Conservation (phyloP, 2,113 vertebrate species). For the Sander vitreus region DNA sequence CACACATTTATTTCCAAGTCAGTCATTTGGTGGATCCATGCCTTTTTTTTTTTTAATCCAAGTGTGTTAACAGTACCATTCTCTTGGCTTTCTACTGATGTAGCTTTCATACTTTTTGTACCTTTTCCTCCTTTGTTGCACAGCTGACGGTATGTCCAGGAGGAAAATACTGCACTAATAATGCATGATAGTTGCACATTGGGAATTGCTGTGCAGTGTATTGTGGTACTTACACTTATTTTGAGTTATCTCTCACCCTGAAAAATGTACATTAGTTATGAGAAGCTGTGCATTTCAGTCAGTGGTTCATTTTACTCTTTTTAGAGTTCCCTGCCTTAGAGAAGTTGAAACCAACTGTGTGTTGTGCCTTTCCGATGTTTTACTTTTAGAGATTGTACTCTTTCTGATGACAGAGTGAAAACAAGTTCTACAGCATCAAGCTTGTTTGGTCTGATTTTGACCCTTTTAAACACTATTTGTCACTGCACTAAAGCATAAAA, state of each 20-base stretch:
- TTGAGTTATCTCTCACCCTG: not conserved
- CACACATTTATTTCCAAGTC: not conserved
- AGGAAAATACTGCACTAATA: slow-evolving; percentile 6
- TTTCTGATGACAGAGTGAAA: not conserved
- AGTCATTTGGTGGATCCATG: not conserved
- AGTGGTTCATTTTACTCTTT: slow-evolving; percentile 17
- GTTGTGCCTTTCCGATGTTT: not conserved
- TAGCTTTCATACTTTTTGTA: not conserved
- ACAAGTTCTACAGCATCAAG: not conserved
- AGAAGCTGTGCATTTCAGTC: slow-evolving; percentile 5
- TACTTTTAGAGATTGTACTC: not conserved
- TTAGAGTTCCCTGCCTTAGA: slow-evolving; percentile 1
- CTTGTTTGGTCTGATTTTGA: not conserved
- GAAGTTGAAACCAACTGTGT: not conserved
- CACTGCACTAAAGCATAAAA: not conserved
- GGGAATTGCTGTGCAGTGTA: not conserved
- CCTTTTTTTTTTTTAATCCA: slow-evolving; percentile 35
- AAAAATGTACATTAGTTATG: not conserved
- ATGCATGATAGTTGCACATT: not conserved
- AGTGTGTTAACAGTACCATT: slow-evolving; percentile 23
- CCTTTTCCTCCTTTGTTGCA: not conserved
- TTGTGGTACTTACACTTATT: not conserved
- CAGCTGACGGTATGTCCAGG: not conserved
- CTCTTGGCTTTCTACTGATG: slow-evolving; percentile 4
- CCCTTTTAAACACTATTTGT: not conserved